Evolutionary conservation across 2,888 invertebrate genomes (phyloP), one percentile per base, ranked within the genome.

Genomic region (Tortrix viridana): DNA sequence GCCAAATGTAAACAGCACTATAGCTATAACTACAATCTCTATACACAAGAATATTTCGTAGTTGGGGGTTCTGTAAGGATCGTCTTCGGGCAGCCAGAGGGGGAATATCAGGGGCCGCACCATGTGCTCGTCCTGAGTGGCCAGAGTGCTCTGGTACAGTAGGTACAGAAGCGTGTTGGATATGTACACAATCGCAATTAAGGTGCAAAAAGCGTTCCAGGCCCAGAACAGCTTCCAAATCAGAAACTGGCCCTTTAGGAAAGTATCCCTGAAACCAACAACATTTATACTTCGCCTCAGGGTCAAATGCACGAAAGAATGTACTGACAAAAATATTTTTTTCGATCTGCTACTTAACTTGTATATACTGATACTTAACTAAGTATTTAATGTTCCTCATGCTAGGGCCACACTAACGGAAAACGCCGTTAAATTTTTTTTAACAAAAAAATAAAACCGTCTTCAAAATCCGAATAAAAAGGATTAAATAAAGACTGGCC

Each of bases 61-160:
- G 60, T 82, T 82, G 0, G 89, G 89, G 7, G 86, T 79, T 22
- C 81, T 73, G 65, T 85, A 82, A 0, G 85, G 80, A 56, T 88
- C 87, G 38, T 85, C 85, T 9, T 77, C 22, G 0, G 88, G 87
- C 1, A 89, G 69, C 87, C 87, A 88, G 66, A 86, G 65, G 0
- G 87, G 85, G 56, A 85, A 87, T 1, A 79, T 73, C 1, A 89
- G 66, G 0, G 88, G 89, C 32, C 86, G 75, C 1, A 68, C 63
- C 14, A 65, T 78, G 59, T 83, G 60, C 60, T 84, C 87, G 48
- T 81, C 73, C 6, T 78, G 73, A 0, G 81, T 80, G 2, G 71
- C 78, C 32, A 88, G 76, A 9, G 87, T 65, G 52, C 76, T 76
- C 58, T 83, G 79, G 62, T 82, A 83, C 5, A 76, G 2, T 3